Evolutionary conservation across 2,797 vertebrate species (phyloP), one percentile per base, ranked within the genome.

Genomic region (Lutjanus campechanus): DNA sequence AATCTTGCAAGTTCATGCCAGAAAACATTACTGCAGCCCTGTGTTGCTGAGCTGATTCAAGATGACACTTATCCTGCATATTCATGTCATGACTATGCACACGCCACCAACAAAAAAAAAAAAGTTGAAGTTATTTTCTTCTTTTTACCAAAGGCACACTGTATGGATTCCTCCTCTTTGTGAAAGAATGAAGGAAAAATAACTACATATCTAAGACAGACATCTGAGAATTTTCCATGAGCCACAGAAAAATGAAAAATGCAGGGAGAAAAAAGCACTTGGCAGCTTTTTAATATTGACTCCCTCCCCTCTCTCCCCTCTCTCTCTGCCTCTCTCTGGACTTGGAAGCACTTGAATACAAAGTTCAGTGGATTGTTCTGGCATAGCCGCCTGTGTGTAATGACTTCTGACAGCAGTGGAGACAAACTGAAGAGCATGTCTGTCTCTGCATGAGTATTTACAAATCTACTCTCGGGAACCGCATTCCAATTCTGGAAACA

Each of bases 401-500:
- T 93, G 90, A 92, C 89, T 94, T 94, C 87, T 95, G 92, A 94
- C 93, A 94, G 92, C 89, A 89, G 88, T 88, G 92, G 94, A 94
- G 93, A 94, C 92, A 78, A 90, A 87, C 90, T 90, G 92, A 92
- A 83, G 90, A 91, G 91, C 89, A 85, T 65, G 92, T 91, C 92
- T 90, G 91, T 85, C 85, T 92, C 85, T 81, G 85, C 85, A 81
- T 76, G 84, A 88, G 88, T 86, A 87, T 92, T 92, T 86, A 72
- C 88, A 88, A 84, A 89, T 91, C 86, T 77, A 62, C 88, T 92
- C 90, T 76, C 62, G 82, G 87, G 89, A 92, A 91, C 89, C 78
- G 69, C 90, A 91, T 94, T 94, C 91, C 90, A 88, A 51, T 90
- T 90, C 89, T 93, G 87, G 89, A 93, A 92, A 91, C 82, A 16